phyloP scores from a whole-genome alignment of 2,113 vertebrate species.

The Coracopsis vasa region DNA sequence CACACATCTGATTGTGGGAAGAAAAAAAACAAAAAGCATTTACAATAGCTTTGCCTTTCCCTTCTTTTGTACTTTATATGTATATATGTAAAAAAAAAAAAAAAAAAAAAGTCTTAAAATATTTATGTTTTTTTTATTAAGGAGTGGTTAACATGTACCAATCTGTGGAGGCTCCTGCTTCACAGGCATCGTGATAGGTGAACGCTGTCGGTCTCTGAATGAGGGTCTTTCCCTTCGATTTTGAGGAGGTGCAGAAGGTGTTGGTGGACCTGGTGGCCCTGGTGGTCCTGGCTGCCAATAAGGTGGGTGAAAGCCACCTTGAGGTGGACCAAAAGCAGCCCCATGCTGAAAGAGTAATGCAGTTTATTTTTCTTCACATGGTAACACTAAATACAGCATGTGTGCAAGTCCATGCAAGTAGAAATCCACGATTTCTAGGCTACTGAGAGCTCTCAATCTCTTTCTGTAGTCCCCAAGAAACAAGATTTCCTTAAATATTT shows the following conservation, averaged over 20 bases:
- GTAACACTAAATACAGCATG: constrained; percentile 56
- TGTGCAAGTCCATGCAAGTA: constrained; percentile 74
- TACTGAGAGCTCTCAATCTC: constrained; percentile 20
- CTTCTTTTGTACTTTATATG: background rate
- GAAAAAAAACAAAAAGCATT: background rate
- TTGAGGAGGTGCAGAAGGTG: constrained; percentile 89
- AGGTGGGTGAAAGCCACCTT: constrained; percentile 89
- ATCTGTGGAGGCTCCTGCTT: constrained; percentile 92
- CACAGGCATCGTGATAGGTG: constrained; percentile 89
- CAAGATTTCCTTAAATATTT: constrained; percentile 2
- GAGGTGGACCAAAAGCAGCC: constrained; percentile 89
- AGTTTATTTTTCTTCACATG: constrained; percentile 82
- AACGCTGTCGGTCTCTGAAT: constrained; percentile 91
- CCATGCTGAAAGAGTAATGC: constrained; percentile 90
- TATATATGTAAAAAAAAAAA: background rate
- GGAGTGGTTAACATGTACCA: constrained; percentile 80
- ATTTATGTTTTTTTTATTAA: constrained; percentile 15
- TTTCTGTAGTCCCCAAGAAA: constrained; percentile 45
- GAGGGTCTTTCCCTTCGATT: constrained; percentile 93
- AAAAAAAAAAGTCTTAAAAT: background rate
- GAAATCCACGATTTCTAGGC: constrained; percentile 64
- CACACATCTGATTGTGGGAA: background rate
- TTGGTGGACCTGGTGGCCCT: constrained; percentile 79
- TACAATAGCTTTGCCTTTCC: background rate
- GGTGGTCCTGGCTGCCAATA: constrained; percentile 96